These are phyloP conservation scores for Phrynocephalus forsythii DNA, from an alignment of 2,797 vertebrate species.

Conservation along the genomic window DNA sequence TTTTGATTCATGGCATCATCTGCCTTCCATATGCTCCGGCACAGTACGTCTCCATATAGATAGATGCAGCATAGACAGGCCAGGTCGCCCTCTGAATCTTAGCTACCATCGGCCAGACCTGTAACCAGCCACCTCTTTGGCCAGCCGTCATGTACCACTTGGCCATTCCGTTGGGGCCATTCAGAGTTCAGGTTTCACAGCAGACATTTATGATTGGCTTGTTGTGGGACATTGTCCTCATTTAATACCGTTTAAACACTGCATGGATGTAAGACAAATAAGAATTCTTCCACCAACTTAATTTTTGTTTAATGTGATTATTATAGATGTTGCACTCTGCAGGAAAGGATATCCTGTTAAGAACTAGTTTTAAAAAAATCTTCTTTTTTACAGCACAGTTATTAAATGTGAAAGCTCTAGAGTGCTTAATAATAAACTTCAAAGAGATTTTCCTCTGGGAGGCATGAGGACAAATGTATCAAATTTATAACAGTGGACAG, in stretches of 20 bases:
- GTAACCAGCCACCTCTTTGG: neutral
- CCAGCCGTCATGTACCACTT: neutral
- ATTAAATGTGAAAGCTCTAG: constrained; percentile 8
- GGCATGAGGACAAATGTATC: constrained; percentile 1
- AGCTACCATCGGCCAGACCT: neutral
- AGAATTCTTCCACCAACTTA: neutral
- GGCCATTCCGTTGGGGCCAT: neutral
- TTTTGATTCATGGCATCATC: neutral
- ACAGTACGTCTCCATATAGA: neutral
- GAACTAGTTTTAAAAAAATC: neutral
- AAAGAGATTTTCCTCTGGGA: constrained; percentile 20
- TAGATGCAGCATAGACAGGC: neutral
- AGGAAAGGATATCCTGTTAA: neutral
- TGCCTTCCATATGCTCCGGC: neutral
- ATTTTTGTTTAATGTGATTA: neutral
- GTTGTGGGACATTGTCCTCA: neutral
- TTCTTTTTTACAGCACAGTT: constrained; percentile 3
- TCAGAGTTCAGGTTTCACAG: neutral
- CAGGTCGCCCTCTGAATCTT: neutral
- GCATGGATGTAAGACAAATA: neutral
- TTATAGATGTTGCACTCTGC: neutral
- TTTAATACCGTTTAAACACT: neutral
- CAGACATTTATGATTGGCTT: neutral
- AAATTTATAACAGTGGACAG: constrained; percentile 22
- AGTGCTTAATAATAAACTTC: constrained; percentile 11